Evolutionary conservation across 1,140 invertebrate genomes (phyloP).

Genomic region (Heliconius melpomene): DNA sequence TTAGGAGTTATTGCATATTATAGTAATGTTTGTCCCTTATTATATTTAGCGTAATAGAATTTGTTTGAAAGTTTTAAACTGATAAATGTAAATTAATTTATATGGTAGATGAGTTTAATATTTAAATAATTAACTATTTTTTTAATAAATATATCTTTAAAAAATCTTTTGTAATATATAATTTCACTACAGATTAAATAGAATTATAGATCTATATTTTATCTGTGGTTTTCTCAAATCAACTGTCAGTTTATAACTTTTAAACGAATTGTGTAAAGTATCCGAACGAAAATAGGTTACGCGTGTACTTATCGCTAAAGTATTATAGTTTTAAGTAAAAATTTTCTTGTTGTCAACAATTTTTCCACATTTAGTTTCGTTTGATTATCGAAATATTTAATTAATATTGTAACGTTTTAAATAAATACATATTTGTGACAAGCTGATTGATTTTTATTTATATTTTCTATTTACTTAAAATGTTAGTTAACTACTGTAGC

Average conservation of each 20-base stretch:
- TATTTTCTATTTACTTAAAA: not conserved
- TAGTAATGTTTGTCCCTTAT: conserved; percentile 12
- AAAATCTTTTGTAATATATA: not conserved
- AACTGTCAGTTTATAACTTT: not conserved
- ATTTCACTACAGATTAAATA: not conserved
- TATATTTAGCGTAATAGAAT: not conserved
- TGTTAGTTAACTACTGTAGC: too few relatives aligned
- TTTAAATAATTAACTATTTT: not conserved
- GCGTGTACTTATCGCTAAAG: conserved; percentile 70
- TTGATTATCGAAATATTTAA: conserved; percentile 68
- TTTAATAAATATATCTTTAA: not conserved
- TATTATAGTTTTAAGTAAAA: conserved; percentile 70
- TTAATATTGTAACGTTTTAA: conserved; percentile 74
- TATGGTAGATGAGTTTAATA: not conserved
- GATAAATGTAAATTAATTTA: not conserved
- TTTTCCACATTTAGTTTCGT: conserved; percentile 68
- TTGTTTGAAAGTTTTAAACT: not conserved
- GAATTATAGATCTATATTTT: not conserved
- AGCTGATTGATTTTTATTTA: conserved; percentile 58
- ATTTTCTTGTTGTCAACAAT: conserved; percentile 69
- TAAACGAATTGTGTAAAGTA: not conserved
- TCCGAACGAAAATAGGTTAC: conserved; percentile 20
- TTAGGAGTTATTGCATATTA: conserved; percentile 45
- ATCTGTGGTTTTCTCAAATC: not conserved
- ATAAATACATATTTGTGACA: conserved; percentile 79